Evolutionary conservation across 2,113 vertebrate species (phyloP).

Genomic region (Petromus typicus): DNA sequence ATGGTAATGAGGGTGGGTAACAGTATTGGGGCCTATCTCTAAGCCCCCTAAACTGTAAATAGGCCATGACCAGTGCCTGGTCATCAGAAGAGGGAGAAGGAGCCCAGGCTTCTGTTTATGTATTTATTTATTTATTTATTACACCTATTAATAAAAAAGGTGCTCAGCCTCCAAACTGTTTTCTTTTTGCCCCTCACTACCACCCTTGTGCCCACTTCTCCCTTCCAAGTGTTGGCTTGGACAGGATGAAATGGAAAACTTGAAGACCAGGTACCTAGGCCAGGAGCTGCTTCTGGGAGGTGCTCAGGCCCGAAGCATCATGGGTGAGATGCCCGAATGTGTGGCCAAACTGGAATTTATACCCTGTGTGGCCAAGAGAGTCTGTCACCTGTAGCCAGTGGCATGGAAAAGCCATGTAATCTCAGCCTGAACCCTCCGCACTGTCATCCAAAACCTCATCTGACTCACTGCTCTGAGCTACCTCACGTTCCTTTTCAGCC

Average conservation of each 20-base stretch:
- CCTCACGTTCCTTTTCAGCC: constrained; percentile 28
- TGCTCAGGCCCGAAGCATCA: constrained; percentile 82
- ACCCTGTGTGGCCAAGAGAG: constrained; percentile 78
- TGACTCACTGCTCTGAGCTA: background rate
- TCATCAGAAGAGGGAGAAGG: constrained; percentile 56
- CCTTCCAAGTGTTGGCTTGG: background rate
- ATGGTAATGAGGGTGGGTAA: background rate
- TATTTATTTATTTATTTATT: constrained; percentile 95
- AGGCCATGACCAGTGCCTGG: constrained; percentile 69
- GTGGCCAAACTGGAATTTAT: constrained; percentile 87
- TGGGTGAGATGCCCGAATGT: constrained; percentile 88
- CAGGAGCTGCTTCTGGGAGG: constrained; percentile 73
- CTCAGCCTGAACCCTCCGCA: background rate
- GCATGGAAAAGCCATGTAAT: background rate
- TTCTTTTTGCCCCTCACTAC: background rate
- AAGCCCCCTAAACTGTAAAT: constrained; percentile 72
- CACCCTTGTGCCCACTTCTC: background rate
- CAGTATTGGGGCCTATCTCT: constrained; percentile 73
- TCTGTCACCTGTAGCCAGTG: constrained; percentile 36
- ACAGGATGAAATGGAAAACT: background rate
- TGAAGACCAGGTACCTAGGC: constrained; percentile 17
- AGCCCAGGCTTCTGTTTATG: constrained; percentile 82
- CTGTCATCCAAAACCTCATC: background rate
- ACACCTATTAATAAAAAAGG: constrained; percentile 93
- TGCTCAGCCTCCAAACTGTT: constrained; percentile 82